These are phyloP conservation scores for Drosophila neocordata DNA, from an alignment of 1,140 invertebrate species.

Conservation along the genomic window DNA sequence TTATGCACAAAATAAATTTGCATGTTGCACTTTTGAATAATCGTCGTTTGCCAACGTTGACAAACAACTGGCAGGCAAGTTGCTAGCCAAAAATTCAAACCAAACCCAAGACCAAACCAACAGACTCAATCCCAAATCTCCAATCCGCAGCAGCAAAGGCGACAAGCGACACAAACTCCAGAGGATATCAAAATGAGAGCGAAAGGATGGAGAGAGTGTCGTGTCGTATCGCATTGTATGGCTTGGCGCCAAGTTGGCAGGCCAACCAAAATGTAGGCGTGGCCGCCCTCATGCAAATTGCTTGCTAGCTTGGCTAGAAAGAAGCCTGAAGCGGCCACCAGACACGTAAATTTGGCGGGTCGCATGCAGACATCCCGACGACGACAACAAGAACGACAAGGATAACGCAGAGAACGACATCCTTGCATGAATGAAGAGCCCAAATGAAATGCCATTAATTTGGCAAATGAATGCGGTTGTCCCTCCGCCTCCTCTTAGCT, in stretches of 20 bases:
- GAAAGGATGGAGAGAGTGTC: conserved; percentile 5
- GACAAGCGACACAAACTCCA: conserved; percentile 44
- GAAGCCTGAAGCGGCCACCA: conserved; percentile 60
- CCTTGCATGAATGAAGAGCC: conserved; percentile 74
- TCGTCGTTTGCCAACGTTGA: conserved; percentile 58
- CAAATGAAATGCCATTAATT: conserved; percentile 82
- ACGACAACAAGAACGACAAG: conserved; percentile 24
- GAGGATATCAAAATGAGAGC: conserved; percentile 3
- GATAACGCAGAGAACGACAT: conserved; percentile 57
- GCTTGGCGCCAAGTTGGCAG: conserved; percentile 64
- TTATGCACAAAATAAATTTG: conserved; percentile 79
- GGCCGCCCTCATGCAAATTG: conserved; percentile 48
- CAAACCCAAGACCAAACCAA: conserved; percentile 38
- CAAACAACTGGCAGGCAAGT: conserved; percentile 75
- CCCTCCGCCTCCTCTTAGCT: conserved; percentile 25
- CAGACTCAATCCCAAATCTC: conserved; percentile 29
- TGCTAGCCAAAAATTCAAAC: conserved; percentile 65
- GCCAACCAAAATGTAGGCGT: conserved; percentile 18
- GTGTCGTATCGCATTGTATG: conserved; percentile 20
- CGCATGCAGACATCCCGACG: conserved; percentile 45
- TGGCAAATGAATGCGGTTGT: conserved; percentile 80
- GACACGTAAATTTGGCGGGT: conserved; percentile 72
- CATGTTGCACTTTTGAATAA: conserved; percentile 81
- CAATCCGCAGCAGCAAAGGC: conserved; percentile 27
- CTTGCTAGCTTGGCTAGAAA: conserved; percentile 22